These are phyloP conservation scores for Campylomormyrus tamandua DNA, from an alignment of 2,113 vertebrate species.

Conservation along the genomic window DNA sequence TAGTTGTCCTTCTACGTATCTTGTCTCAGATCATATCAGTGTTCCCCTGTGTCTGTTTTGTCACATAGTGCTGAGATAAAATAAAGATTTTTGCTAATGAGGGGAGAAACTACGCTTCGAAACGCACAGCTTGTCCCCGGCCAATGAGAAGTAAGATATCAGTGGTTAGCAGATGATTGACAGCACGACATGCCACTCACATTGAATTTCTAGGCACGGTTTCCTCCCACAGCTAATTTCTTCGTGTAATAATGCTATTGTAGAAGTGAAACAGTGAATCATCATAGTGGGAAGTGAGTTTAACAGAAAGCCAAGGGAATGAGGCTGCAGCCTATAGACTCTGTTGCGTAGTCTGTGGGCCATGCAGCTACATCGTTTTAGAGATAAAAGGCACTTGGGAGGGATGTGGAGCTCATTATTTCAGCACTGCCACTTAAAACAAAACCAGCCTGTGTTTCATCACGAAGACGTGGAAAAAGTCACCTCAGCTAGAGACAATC, in stretches of 20 bases:
- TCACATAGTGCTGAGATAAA: not conserved
- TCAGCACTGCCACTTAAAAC: not conserved
- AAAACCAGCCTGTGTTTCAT: not conserved
- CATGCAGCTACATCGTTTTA: not conserved
- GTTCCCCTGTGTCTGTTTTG: not conserved
- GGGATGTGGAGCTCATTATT: not conserved
- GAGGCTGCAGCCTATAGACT: not conserved
- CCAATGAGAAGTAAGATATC: not conserved
- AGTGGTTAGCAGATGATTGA: not conserved
- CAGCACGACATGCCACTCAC: not conserved
- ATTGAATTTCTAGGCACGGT: not conserved
- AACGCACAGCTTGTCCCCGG: not conserved
- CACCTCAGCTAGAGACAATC: not conserved
- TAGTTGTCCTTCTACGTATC: not conserved
- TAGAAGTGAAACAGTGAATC: not conserved
- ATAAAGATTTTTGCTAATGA: not conserved
- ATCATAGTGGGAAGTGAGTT: not conserved
- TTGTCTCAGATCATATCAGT: not conserved
- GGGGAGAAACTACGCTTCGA: not conserved
- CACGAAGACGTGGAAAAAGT: not conserved
- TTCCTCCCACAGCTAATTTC: not conserved
- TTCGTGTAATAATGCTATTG: not conserved
- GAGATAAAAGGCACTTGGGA: not conserved
- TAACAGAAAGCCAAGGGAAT: not conserved
- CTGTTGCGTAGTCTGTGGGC: not conserved